phyloP scores from a whole-genome alignment of 1,140 invertebrate species.

The Bicyclus anynana region DNA sequence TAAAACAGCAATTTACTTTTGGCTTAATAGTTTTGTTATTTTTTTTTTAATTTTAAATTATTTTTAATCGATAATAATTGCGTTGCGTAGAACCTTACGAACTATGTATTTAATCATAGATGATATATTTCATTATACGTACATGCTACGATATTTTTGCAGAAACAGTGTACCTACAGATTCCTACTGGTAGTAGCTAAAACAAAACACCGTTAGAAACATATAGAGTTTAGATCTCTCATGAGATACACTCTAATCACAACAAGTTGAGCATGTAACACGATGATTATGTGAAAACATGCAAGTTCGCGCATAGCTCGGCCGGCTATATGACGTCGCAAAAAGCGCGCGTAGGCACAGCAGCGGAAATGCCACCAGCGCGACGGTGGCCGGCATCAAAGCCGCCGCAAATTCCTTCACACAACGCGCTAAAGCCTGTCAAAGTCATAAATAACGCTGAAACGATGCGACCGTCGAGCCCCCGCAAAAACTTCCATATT shows the following conservation, averaged over 20 bases:
- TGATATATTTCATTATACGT: too few species aligned
- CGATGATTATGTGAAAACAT: slow-evolving; percentile 18
- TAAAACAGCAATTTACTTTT: too few species aligned
- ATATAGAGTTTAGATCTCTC: slow-evolving; percentile 1
- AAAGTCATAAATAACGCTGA: slow-evolving; percentile 70
- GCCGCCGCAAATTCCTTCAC: slow-evolving; percentile 57
- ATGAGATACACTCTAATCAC: slow-evolving; percentile 6
- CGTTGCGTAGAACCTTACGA: too few species aligned
- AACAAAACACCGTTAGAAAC: neutral
- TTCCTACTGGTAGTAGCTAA: neutral
- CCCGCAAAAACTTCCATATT: slow-evolving; percentile 57
- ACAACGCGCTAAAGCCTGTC: slow-evolving; percentile 54
- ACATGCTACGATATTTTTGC: too few species aligned
- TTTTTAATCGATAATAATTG: too few species aligned
- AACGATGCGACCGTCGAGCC: slow-evolving; percentile 49
- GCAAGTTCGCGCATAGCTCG: slow-evolving; percentile 17
- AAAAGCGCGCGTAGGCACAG: slow-evolving; percentile 37
- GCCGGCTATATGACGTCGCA: slow-evolving; percentile 27
- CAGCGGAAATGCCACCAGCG: slow-evolving; percentile 69
- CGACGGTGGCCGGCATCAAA: slow-evolving; percentile 51
- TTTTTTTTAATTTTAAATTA: too few species aligned
- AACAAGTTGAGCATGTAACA: slow-evolving; percentile 19
- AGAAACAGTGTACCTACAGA: too few species aligned
- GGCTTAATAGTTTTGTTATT: too few species aligned
- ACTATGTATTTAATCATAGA: too few species aligned